Evolutionary conservation across 2,888 invertebrate species (phyloP).

Genomic region (Lithosia quadra): DNA sequence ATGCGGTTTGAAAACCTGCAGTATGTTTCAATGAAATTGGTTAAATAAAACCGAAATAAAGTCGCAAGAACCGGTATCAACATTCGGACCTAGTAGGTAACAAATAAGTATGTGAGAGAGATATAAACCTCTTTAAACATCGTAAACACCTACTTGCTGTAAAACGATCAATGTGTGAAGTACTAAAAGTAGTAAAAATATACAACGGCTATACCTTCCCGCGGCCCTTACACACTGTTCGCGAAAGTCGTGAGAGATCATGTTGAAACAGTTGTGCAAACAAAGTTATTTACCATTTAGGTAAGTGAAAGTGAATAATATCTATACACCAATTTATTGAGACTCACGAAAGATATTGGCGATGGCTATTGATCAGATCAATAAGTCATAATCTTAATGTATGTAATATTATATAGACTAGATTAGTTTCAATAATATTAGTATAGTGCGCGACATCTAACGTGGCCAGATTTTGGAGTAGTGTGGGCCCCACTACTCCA

Average conservation of each 20-base stretch:
- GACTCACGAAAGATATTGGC: background rate
- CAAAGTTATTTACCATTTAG: background rate
- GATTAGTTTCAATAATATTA: too few relatives aligned
- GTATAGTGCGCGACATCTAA: too few relatives aligned
- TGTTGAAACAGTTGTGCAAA: background rate
- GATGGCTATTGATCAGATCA: background rate
- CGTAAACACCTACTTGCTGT: background rate
- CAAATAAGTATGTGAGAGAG: background rate
- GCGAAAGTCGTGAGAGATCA: background rate
- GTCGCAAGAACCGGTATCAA: too few relatives aligned
- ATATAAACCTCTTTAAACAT: background rate
- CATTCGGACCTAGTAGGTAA: too few relatives aligned
- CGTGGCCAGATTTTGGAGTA: too few relatives aligned
- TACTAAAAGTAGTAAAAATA: background rate
- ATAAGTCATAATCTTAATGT: background rate
- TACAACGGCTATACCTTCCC: background rate
- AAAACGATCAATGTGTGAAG: background rate
- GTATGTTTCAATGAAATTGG: too few relatives aligned
- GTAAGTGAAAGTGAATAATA: constrained; percentile 1
- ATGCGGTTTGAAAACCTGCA: too few relatives aligned
- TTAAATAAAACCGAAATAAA: too few relatives aligned
- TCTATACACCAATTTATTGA: background rate
- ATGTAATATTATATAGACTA: too few relatives aligned
- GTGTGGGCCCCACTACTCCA: too few relatives aligned
- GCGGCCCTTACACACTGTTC: background rate